Percentiles rank a stretch among this genome's conserved stretches.
phyloP scores from a whole-genome alignment of 2,888 invertebrate genomes.

The Galerucella calmariensis region DNA sequence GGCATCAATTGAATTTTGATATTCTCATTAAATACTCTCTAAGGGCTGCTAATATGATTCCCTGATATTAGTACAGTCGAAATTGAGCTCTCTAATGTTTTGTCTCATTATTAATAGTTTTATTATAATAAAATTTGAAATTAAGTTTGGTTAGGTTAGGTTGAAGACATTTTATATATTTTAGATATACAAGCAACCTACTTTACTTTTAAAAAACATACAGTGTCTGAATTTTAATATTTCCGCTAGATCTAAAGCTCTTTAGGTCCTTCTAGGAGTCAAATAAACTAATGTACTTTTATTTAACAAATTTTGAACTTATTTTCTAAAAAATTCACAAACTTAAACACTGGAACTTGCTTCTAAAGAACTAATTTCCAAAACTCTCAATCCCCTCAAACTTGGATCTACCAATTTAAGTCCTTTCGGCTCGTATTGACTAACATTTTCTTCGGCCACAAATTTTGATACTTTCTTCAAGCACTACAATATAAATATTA shows the following conservation, averaged over 20 bases:
- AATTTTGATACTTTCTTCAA: constrained; percentile 4
- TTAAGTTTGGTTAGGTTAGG: too few relatives aligned
- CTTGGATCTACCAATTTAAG: background rate
- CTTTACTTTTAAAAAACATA: too few relatives aligned
- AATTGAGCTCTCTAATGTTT: background rate
- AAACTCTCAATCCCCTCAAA: constrained; percentile 4
- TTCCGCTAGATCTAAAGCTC: too few relatives aligned
- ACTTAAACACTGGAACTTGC: background rate
- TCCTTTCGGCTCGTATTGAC: background rate
- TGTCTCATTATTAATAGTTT: too few relatives aligned
- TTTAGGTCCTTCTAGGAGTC: too few relatives aligned
- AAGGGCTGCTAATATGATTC: constrained; percentile 24
- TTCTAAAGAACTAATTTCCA: background rate
- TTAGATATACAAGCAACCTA: too few relatives aligned
- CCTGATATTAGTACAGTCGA: constrained; percentile 7
- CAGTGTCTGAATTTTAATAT: too few relatives aligned
- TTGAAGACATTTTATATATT: too few relatives aligned
- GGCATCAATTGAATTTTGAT: constrained; percentile 31
- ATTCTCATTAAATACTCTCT: constrained; percentile 20
- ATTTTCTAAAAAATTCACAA: background rate
- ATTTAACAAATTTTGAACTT: background rate
- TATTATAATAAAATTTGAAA: too few relatives aligned
- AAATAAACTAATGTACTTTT: too few relatives aligned
- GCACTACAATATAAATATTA: background rate
- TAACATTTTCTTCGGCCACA: background rate